A percentile compares a stretch with the other conserved stretches of the same genome.
Evolutionary conservation across 2,888 invertebrate species (phyloP).

Genomic region (Theristus sp.): DNA sequence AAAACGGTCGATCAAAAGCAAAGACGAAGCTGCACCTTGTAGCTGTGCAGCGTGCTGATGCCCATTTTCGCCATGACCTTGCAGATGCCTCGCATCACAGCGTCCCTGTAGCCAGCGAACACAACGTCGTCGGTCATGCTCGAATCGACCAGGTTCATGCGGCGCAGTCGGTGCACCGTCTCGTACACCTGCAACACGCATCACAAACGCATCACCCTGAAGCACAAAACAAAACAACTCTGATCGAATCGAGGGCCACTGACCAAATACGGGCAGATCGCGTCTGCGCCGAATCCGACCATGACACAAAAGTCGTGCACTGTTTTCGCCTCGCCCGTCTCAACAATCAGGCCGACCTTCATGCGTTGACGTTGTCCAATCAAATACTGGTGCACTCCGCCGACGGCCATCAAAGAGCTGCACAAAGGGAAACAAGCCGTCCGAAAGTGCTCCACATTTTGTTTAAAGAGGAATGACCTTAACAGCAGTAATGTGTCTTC

Average conservation of each 20-base stretch:
- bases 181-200: slow-evolving; percentile 50
- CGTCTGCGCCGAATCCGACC: slow-evolving; percentile 89
- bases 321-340: slow-evolving; percentile 85
- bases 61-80: slow-evolving; percentile 99
- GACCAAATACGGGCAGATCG: slow-evolving; percentile 77
- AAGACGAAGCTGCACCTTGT: slow-evolving; percentile 46
- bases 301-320: slow-evolving; percentile 80
- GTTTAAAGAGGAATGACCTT: too few species aligned
- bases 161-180: slow-evolving; percentile 62
- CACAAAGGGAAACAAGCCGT: slow-evolving; percentile 31
- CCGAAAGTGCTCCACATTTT: too few species aligned
- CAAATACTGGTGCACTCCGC: slow-evolving; percentile 82
- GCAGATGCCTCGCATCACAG: slow-evolving; percentile 70
- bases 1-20: too few species aligned
- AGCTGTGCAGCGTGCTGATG: slow-evolving; percentile 90
- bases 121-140: slow-evolving; percentile 54
- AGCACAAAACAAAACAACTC: too few species aligned
- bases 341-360: slow-evolving; percentile 72
- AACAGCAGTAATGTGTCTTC: too few species aligned
- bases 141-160: slow-evolving; percentile 62
- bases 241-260: background rate
- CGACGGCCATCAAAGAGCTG: slow-evolving; percentile 61
- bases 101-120: slow-evolving; percentile 58
- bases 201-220: background rate
- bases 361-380: slow-evolving; percentile 83